A percentile compares a stretch with the other conserved stretches of the same genome.
phyloP scores from a whole-genome alignment of 2,113 vertebrate species.

The Onychorhynchus coronatus region DNA sequence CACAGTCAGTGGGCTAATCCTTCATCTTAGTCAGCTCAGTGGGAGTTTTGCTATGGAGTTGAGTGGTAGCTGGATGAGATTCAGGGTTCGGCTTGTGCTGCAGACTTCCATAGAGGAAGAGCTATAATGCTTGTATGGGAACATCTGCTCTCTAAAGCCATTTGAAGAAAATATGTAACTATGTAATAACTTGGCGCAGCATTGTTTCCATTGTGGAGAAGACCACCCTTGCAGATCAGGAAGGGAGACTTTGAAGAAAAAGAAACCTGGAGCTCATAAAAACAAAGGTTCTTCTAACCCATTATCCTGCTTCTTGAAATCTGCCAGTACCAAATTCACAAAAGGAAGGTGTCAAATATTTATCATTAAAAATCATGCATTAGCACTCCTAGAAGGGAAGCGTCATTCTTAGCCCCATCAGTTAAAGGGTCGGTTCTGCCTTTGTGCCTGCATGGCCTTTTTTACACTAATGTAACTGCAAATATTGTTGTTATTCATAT shows the following conservation, averaged over 20 bases:
- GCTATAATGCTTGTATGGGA: background rate
- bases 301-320: background rate
- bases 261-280: background rate
- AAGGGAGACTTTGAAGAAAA: background rate
- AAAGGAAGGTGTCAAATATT: background rate
- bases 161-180: background rate
- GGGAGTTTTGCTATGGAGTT: background rate
- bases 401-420: background rate
- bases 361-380: background rate
- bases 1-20: background rate
- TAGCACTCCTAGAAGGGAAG: background rate
- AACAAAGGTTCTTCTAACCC: background rate
- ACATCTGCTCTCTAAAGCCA: conserved; percentile 11
- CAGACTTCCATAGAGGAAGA: background rate
- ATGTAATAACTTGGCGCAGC: conserved; percentile 18
- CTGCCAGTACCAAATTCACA: background rate
- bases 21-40: background rate
- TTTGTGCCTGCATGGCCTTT: background rate
- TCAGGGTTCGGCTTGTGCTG: background rate
- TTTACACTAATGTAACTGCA: background rate
- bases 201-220: background rate
- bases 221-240: conserved; percentile 39
- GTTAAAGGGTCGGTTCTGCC: background rate
- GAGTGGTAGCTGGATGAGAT: background rate
- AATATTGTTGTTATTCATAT: background rate